Evolutionary conservation across 1,140 invertebrate genomes (phyloP), one percentile per base, ranked within the genome.

Genomic region (Drosophila eugracilis): DNA sequence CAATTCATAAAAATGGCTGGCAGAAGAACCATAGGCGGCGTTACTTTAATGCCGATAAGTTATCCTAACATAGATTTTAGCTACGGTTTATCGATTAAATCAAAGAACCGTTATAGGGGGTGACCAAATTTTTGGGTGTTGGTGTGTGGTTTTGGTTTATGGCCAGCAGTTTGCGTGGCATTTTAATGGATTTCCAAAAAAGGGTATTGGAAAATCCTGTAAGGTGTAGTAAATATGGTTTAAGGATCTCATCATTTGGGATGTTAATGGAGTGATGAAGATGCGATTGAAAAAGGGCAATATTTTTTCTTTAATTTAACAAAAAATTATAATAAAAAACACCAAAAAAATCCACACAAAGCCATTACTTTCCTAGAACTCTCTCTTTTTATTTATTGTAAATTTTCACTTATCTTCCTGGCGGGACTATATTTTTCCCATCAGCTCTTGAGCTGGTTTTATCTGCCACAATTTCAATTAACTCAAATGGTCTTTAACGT

Each of bases 1-100:
- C 81, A 86, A 85, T 85, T 85, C 81, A 85, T 85, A 85, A 77
- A 79, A 85, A 77, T 80, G 47, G 75, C 53, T 62, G 42, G 49
- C 42, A 22, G 17, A 34, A 66, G 39, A 60, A 26, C 28, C 48
- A 39, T 34, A 55, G 52, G 14, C 52, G 41, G 14, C 52, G 41
- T 42, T 59, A 78, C 62, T 78, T 67, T 73, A 73, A 78, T 50
- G 34, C 44, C 55, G n/a, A 58, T 55, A 71, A 71, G 57, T 59
- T 75, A 67, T 83, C 78, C 59, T 65, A 75, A 76, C 80, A 69
- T 76, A 58, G 60, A 80, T 79, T 69, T 78, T 44, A 67, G 71
- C 44, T 32, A 66, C 42, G 53, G 34, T 57, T 67, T 77, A 86
- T 85, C 76, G 80, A 85, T 85, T 72, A 49, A 19, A 60, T 15